These are phyloP conservation scores for Epirrhoe alternata DNA, from an alignment of 2,888 invertebrate genomes.

Conservation along the genomic window DNA sequence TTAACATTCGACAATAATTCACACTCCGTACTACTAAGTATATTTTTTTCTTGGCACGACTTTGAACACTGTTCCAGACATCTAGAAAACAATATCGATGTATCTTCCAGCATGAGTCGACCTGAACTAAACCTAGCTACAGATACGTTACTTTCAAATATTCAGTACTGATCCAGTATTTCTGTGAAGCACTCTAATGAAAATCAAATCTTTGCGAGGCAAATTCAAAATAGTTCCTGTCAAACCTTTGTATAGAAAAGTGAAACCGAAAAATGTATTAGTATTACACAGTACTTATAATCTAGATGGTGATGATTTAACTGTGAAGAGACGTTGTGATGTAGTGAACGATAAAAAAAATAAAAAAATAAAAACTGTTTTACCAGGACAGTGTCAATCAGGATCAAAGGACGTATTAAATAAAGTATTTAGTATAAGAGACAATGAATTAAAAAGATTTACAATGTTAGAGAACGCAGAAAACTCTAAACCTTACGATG, in stretches of 20 bases:
- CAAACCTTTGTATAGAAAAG: slow-evolving; percentile 70
- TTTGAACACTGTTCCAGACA: no score
- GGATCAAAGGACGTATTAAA: slow-evolving; percentile 15
- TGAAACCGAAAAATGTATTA: slow-evolving; percentile 50
- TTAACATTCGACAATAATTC: no score
- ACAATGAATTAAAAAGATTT: slow-evolving; percentile 26
- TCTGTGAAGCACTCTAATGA: slow-evolving; percentile 47
- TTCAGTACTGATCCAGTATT: slow-evolving; percentile 29
- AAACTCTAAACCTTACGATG: slow-evolving; percentile 28
- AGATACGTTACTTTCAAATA: background rate
- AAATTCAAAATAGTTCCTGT: slow-evolving; percentile 70
- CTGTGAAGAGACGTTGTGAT: slow-evolving; percentile 55
- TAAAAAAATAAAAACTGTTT: slow-evolving; percentile 45
- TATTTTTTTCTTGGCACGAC: no score
- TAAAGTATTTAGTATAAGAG: slow-evolving; percentile 33
- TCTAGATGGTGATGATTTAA: slow-evolving; percentile 66
- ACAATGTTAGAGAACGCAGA: slow-evolving; percentile 41
- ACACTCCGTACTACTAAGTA: no score
- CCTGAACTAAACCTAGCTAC: slow-evolving; percentile 23
- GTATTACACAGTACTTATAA: slow-evolving; percentile 56
- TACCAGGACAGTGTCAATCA: slow-evolving; percentile 53
- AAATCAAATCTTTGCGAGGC: slow-evolving; percentile 49
- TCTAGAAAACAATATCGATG: background rate
- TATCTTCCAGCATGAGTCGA: background rate
- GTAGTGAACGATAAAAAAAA: slow-evolving; percentile 41